Evolutionary conservation across 2,113 vertebrate genomes (phyloP), one percentile per base, ranked within the genome.

Genomic region (Ranitomeya variabilis): DNA sequence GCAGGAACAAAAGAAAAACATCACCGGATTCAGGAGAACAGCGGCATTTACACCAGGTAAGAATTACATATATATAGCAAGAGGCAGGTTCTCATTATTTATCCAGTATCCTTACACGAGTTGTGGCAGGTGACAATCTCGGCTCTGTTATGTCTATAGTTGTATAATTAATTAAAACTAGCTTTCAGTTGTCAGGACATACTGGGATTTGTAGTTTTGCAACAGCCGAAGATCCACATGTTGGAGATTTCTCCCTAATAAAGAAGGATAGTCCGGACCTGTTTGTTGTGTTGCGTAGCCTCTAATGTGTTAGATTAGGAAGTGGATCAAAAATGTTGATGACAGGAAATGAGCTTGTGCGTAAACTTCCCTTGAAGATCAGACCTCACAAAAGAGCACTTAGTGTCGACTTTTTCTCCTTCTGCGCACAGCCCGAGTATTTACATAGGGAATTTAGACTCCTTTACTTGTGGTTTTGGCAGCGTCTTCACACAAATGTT

Each of bases 391-490:
- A 91, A 74, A 90, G 76, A 94, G 91, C 87, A 91, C 90, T 91
- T 92, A 92, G 91, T 89, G 85, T 89, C 62, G 87, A 91, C 92
- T 90, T 92, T 79, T 92, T 92, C 92, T 92, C 91, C 90, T 89
- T 87, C 92, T 93, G 90, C 94, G 94, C 91, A 90, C 92, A 95
- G 92, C 93, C 94, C 90, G 92, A 94, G 93, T 94, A 93, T 96
- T 96, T 95, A 95, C 94, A 93, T 93, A 92, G 94, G 94, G 95
- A 95, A 95, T 96, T 95, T 94, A 94, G 94, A 91, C 93, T 93
- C 93, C 94, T 96, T 76, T 92, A 94, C 93, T 96, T 95, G 95
- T 95, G 96, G 96, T 95, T 96, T 96, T 96, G 96, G 95, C 96
- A 95, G 91, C 90, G 92, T 92, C 94, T 95, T 95, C 96, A 95